Conservation (phyloP, 2,797 vertebrate species). For the Gallinago nigripennis region DNA sequence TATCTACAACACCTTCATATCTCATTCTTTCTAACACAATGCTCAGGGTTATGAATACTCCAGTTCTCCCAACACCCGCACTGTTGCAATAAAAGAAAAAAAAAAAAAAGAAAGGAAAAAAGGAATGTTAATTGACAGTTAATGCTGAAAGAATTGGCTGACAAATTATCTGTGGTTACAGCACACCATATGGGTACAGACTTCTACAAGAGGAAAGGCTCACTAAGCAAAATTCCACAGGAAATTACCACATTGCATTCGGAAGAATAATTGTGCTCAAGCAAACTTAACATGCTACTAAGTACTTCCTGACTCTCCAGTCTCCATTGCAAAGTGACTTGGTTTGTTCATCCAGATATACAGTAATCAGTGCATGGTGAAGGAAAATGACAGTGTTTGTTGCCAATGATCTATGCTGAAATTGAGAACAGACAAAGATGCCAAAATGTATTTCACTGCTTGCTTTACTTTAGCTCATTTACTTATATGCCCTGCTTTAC, state of each 20-base stretch:
- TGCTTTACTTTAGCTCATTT: background rate
- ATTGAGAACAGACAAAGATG: background rate
- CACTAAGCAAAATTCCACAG: background rate
- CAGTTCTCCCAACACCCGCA: slow-evolving; percentile 96
- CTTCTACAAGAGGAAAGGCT: background rate
- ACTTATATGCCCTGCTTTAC: background rate
- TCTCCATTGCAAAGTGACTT: background rate
- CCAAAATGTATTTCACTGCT: background rate
- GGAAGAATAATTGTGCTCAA: background rate
- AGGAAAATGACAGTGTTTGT: background rate
- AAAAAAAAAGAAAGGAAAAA: background rate
- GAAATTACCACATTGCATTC: background rate
- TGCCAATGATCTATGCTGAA: background rate
- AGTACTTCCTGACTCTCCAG: background rate
- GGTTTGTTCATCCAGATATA: background rate
- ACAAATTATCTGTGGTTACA: background rate
- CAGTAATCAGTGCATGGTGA: background rate
- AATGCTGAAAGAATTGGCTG: background rate
- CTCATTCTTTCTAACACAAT: slow-evolving; percentile 99
- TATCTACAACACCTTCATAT: slow-evolving; percentile 99
- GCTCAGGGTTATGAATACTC: slow-evolving; percentile 99
- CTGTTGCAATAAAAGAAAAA: slow-evolving; percentile 71
- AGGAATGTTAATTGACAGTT: slow-evolving; percentile 11
- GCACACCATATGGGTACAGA: background rate
- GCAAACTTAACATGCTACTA: background rate